Evolutionary conservation across 2,888 invertebrate genomes (phyloP), one percentile per base, ranked within the genome.

Genomic region (Diaperis boleti): DNA sequence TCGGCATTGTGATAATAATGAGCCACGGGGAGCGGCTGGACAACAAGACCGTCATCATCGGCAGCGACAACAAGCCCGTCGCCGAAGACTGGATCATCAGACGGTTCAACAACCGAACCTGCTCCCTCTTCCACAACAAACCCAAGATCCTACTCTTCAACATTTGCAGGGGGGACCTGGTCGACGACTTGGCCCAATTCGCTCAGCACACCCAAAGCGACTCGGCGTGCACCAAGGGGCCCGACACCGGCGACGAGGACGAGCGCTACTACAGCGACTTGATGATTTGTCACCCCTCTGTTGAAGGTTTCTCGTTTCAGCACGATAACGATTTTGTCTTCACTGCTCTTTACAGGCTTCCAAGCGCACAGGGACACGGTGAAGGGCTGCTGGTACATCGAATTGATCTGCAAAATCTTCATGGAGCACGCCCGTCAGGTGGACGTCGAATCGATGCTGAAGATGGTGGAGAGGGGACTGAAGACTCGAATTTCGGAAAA

Each of bases 141-240:
- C 91, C 91, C 13, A 91, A 91, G 81, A 85, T 91, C 54, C 86
- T 91, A 72, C 83, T 91, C 62, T 89, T 89, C 74, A 90, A 91
- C 75, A 85, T 86, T 60, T 91, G 91, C 80, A 85, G 89, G 76
- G 83, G 37, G 83, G 83, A 7, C 57, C 62, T 67, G 7, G 72
- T 76, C n/a, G 82, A 81, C 68, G 52, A 52, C 37, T 50, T 50
- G 7, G 11, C 10, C 3, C 49, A 57, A n/a, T 62, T 37, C 15
- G 55, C 59, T 26, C 47, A 59, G 47, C 41, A 59, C 5, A 64
- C 64, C 11, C 47, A 64, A 54, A 42, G 42, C 26, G 64, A 64
- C 37, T 52, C 47, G 3, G 54, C 59, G 5, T 11, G 13, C 1
- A 55, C 42, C 5, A 59, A 55, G 41, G 35, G 37, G 5, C 57